phyloP scores from a whole-genome alignment of 2,888 invertebrate genomes.

The Druceiella hillmani region DNA sequence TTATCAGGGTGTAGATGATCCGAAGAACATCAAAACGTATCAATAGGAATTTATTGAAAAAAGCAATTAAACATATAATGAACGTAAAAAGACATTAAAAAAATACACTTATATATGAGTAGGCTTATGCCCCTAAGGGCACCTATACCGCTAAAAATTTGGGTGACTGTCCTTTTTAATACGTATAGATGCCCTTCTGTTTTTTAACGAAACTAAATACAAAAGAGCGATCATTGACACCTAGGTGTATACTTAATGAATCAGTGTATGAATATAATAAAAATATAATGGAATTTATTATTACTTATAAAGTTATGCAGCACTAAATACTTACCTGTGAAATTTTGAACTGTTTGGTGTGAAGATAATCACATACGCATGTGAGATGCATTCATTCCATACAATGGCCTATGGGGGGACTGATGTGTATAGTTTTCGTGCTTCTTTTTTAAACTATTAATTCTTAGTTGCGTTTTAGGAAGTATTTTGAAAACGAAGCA shows the following conservation, averaged over 20 bases:
- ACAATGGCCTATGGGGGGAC: slow-evolving; percentile 43
- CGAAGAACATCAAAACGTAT: too few species aligned
- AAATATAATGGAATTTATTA: slow-evolving; percentile 14
- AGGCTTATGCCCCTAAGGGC: slow-evolving; percentile 17
- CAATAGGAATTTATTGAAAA: too few species aligned
- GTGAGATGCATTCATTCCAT: slow-evolving; percentile 26
- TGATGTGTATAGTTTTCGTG: too few species aligned
- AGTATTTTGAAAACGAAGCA: too few species aligned
- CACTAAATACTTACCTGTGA: slow-evolving; percentile 10
- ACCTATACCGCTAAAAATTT: slow-evolving; percentile 17
- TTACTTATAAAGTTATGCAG: slow-evolving; percentile 17
- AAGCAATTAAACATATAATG: too few species aligned
- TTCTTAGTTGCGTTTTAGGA: too few species aligned
- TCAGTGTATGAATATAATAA: slow-evolving; percentile 16
- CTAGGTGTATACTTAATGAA: slow-evolving; percentile 14
- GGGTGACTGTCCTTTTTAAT: slow-evolving; percentile 17
- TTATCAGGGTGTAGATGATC: too few species aligned
- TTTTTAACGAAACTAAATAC: slow-evolving; percentile 18
- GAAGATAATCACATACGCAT: slow-evolving; percentile 13
- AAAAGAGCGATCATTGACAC: slow-evolving; percentile 16
- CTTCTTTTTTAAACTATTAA: too few species aligned
- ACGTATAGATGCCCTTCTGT: slow-evolving; percentile 18
- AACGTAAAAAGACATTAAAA: too few species aligned
- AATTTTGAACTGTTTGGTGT: slow-evolving; percentile 16
- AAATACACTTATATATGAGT: too few species aligned